Evolutionary conservation across 1,140 invertebrate genomes (phyloP).

Genomic region (Periplaneta americana): DNA sequence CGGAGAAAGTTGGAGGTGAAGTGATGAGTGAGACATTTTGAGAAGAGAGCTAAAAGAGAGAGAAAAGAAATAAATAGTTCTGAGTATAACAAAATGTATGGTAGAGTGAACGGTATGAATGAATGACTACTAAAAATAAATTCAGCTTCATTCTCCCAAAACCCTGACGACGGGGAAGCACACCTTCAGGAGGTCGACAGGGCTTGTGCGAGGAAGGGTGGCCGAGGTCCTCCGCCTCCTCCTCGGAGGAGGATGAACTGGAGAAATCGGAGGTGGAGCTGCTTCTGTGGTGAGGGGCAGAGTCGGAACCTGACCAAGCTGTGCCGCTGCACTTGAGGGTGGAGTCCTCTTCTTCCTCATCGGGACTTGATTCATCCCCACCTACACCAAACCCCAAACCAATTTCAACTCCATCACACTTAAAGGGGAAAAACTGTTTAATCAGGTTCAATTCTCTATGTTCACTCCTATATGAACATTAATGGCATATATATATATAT

Average conservation of each 20-base stretch:
- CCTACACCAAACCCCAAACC: not conserved
- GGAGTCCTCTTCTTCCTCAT: slow-evolving; percentile 5
- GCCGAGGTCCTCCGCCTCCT: not conserved
- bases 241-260: not conserved
- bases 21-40: too few relatives aligned
- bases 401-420: not conserved
- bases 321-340: slow-evolving; percentile 11
- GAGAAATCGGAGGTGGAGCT: slow-evolving; percentile 6
- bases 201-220: not conserved
- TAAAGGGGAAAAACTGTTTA: too few relatives aligned
- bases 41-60: too few relatives aligned
- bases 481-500: too few relatives aligned
- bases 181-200: not conserved
- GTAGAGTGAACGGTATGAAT: too few relatives aligned
- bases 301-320: slow-evolving; percentile 13
- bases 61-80: too few relatives aligned
- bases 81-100: too few relatives aligned
- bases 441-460: too few relatives aligned
- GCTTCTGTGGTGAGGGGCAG: slow-evolving; percentile 2
- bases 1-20: too few relatives aligned
- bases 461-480: too few relatives aligned
- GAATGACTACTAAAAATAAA: too few relatives aligned
- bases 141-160: too few relatives aligned
- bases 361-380: slow-evolving; percentile 10
- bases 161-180: not conserved